A percentile compares a stretch with the other conserved stretches of the same genome.
Evolutionary conservation across 2,113 vertebrate genomes (phyloP).

Genomic region (Syngnathoides biaculeatus): DNA sequence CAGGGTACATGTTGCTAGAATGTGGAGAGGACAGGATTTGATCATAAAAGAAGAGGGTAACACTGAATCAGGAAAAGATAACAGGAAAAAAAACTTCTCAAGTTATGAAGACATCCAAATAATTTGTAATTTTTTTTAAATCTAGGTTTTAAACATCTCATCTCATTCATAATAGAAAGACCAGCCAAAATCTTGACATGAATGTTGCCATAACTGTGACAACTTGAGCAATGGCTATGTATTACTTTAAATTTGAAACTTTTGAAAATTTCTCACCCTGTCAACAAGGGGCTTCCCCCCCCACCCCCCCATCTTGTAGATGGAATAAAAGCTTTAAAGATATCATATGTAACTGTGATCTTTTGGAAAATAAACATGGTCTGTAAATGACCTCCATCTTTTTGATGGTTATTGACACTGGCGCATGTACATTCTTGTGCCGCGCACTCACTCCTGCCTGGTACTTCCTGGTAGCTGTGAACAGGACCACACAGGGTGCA

Average conservation of each 20-base stretch:
- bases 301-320: background rate
- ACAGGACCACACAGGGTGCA: background rate
- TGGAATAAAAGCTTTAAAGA: background rate
- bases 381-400: background rate
- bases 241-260: too few relatives aligned
- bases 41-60: background rate
- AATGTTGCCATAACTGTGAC: too few relatives aligned
- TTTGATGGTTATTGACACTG: background rate
- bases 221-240: too few relatives aligned
- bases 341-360: too few relatives aligned
- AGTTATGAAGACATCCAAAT: too few relatives aligned
- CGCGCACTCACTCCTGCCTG: background rate
- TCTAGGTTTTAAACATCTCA: too few relatives aligned
- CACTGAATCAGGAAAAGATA: background rate
- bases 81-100: too few relatives aligned
- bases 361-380: background rate
- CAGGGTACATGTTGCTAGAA: background rate
- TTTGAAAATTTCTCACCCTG: too few relatives aligned
- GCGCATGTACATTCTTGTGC: background rate
- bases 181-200: too few relatives aligned
- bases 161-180: too few relatives aligned
- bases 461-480: slow-evolving; percentile 3
- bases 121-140: too few relatives aligned
- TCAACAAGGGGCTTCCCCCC: too few relatives aligned
- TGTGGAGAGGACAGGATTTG: background rate